Base-by-base conservation (phyloP, 2,888 invertebrate species). In the Adelphocoris suturalis region DNA sequence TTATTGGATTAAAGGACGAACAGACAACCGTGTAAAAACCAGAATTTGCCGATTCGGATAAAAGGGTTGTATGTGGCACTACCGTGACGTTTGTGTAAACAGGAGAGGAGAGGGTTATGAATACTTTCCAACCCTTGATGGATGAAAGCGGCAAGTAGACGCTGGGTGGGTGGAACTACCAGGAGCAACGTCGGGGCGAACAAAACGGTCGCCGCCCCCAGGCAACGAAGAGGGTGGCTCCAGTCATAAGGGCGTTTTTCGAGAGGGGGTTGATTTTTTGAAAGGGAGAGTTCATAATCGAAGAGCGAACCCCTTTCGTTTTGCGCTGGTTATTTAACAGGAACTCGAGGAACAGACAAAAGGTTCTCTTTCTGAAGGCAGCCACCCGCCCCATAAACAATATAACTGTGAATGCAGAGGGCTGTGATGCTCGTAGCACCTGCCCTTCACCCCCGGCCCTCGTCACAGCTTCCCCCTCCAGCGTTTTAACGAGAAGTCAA, bases 271-370 rank as follows among this genome's bases (percentile, higher is more conserved):
- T 14, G 23, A 19, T 85, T 85, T 85, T 47, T 57, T 85, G 85
- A 85, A 85, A 85, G 85, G 88, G 88, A 52, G 88, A 88, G 88
- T 88, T 88, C 88, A 88, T 88, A 88, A 88, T 88, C 78, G 88
- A 57, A n/a, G 46, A 85, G 37, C n/a, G 48, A 48, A 48, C 78
- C 88, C 80, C 28, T 76, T 76, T 47, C 89, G 89, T 89, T 89
- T 89, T 89, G 89, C 89, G 61, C 89, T 89, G 89, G 89, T 89
- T 89, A 89, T 89, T 89, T 89, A 89, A 89, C 89, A 89, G 86
- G 52, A 52, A 88, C 88, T 88, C 80, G 78, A 78, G 78, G 57
- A 52, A 76, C 80, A 52, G 80, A 88, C 88, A 88, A 88, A 88
- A 37, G 88, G 55, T 23, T n/a, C 27, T 27, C 23, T n/a, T 28